phyloP scores from a whole-genome alignment of 1,140 invertebrate species.

The Drosophila aff. region DNA sequence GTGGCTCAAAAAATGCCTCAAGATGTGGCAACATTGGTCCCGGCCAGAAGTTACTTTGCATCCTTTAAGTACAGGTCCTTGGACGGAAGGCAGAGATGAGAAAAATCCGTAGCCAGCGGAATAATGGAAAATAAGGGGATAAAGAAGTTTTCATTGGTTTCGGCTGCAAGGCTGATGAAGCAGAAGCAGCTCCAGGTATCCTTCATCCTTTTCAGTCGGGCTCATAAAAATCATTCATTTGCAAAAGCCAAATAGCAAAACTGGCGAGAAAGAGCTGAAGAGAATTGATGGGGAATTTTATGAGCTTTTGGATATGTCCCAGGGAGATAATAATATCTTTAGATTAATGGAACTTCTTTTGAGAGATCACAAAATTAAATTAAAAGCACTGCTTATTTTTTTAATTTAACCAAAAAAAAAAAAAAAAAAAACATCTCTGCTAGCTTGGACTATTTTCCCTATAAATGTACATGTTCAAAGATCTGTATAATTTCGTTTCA shows the following conservation, averaged over 20 bases:
- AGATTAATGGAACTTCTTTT: not conserved
- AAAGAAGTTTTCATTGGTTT: conserved; percentile 52
- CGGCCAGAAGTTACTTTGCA: conserved; percentile 61
- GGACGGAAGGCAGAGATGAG: conserved; percentile 5
- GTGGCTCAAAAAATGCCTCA: conserved; percentile 53
- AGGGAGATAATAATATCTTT: not conserved
- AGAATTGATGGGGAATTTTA: conserved; percentile 14
- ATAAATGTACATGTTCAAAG: not conserved
- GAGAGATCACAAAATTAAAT: not conserved
- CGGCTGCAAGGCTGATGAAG: conserved; percentile 45
- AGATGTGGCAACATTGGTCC: conserved; percentile 63
- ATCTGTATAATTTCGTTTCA: not conserved
- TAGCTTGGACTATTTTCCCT: not conserved
- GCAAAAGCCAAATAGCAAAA: conserved; percentile 23
- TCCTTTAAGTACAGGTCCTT: conserved; percentile 40
- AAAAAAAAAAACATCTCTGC: not conserved
- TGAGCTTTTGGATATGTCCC: not conserved
- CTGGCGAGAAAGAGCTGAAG: not conserved
- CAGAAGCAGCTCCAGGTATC: conserved; percentile 43
- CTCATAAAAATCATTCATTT: conserved; percentile 55
- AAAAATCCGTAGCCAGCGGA: conserved; percentile 18
- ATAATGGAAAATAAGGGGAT: conserved; percentile 28
- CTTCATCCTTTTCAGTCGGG: conserved; percentile 15
- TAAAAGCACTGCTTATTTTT: not conserved
- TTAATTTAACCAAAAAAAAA: not conserved